Percentiles rank a stretch among this genome's conserved stretches.
Evolutionary conservation across 64 coral and sea anemone genomes (phyloP).

Genomic region (Montipora efflorescens): DNA sequence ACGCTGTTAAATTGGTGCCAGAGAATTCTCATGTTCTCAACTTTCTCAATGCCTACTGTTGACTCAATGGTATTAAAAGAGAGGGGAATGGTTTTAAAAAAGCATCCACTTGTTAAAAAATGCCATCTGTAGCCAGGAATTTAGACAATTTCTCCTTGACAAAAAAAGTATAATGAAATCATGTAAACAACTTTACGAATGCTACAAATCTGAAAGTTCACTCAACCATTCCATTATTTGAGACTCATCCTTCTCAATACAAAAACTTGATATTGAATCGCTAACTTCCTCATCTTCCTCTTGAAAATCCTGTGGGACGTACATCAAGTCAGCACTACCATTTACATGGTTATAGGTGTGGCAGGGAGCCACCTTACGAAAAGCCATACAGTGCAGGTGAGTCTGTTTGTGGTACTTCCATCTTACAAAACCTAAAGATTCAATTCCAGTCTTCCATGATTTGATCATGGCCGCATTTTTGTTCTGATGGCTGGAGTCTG

Average conservation of each 20-base stretch:
- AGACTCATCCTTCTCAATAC: background rate
- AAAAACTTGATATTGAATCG: background rate
- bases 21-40: too few relatives aligned
- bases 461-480: constrained; percentile 89
- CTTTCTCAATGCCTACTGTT: too few relatives aligned
- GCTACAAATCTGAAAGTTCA: constrained; percentile 25
- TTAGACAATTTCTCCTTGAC: background rate
- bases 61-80: too few relatives aligned
- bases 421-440: constrained; percentile 89
- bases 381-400: constrained; percentile 96
- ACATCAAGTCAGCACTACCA: constrained; percentile 78
- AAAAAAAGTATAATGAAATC: background rate
- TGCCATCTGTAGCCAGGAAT: too few relatives aligned
- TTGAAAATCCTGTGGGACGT: constrained; percentile 87
- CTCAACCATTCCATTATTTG: constrained; percentile 6
- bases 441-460: constrained; percentile 88
- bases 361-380: constrained; percentile 86
- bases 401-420: constrained; percentile 91
- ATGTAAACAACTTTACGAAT: background rate
- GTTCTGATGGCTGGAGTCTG: constrained; percentile 94
- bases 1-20: too few relatives aligned
- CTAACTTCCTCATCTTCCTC: constrained; percentile 64
- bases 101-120: too few relatives aligned
- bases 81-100: too few relatives aligned
- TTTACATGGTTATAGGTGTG: constrained; percentile 62